Percentiles rank a stretch among this genome's conserved stretches.
Evolutionary conservation across 2,113 vertebrate species (phyloP).

Genomic region (Cyanoliseus patagonus): DNA sequence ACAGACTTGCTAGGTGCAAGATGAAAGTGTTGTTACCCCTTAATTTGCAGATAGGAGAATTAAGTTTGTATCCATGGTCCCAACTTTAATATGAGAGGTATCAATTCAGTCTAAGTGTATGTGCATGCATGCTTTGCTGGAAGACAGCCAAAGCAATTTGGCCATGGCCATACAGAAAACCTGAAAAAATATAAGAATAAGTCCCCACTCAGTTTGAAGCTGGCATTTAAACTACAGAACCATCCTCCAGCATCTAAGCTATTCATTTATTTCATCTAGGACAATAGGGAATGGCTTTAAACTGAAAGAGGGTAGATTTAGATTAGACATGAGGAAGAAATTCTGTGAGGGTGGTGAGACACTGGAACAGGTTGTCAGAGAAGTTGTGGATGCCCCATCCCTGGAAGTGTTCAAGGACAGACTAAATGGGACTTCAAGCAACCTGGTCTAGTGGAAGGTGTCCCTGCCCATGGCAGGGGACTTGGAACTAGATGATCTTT

Average conservation of each 20-base stretch:
- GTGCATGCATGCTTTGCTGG: fast-evolving
- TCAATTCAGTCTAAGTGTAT: background rate
- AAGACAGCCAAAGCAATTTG: background rate
- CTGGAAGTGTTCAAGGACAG: background rate
- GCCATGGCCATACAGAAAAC: background rate
- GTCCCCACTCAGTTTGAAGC: background rate
- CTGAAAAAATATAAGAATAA: background rate
- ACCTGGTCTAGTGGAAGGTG: background rate
- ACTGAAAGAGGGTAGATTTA: background rate
- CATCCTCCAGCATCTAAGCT: background rate
- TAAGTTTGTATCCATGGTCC: background rate
- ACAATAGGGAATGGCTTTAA: background rate
- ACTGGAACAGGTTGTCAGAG: background rate
- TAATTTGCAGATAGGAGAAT: background rate
- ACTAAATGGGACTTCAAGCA: background rate
- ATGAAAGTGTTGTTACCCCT: fast-evolving
- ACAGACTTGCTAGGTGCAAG: background rate
- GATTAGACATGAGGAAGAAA: background rate
- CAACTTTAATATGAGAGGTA: background rate
- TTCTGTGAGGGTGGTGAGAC: background rate
- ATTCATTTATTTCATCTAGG: background rate
- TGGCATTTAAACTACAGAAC: background rate
- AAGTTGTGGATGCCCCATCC: background rate
- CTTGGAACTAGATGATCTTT: background rate
- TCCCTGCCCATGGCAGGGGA: background rate